Evolutionary conservation across 2,113 vertebrate genomes (phyloP), one percentile per base, ranked within the genome.

Genomic region (Acrocephalus kingi): DNA sequence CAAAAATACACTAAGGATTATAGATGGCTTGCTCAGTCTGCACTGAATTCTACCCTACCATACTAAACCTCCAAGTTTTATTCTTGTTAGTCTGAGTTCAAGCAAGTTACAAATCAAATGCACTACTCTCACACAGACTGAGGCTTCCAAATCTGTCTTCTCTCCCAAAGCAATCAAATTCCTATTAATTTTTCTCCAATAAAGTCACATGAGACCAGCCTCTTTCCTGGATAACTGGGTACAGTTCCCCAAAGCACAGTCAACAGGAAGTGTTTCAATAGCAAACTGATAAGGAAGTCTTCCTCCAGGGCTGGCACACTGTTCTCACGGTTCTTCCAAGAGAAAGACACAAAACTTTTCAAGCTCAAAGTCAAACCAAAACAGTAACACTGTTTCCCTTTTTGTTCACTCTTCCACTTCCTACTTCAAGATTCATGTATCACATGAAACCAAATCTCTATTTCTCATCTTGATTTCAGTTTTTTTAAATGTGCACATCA

Each of bases 221-320:
- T 83, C 49, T 77, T 79, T 62, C 89, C 73, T 85, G 79, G 72
- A 66, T 69, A 71, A 93, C 41, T 25, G 54, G 49, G 84, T 86
- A 12, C 52, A 81, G 66, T 7, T 85, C 78, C 87, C 71, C 84
- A 68, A 54, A 84, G 91, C 48, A 55, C n/a, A 1, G 49, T 90
- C 85, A 78, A 91, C 75, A 93, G 79, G 90, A 94, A 94, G 54
- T 4, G 7, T 74, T 91, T 95, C 75, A 90, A 62, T 14, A 78
- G 56, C 79, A 67, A 43, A 82, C 49, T 2, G 69, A 90, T 93
- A 91, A 84, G 93, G 73, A 93, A 94, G 49, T 39, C 74, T 78
- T 91, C 89, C 84, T 84, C 74, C 41, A 64, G 52, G 41, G 62
- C 66, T 83, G 78, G 45, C 62, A 76, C 30, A 24, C n/a, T 68